A percentile compares a stretch with the other conserved stretches of the same genome.
Evolutionary conservation across 2,888 invertebrate species (phyloP).

Genomic region (Melikaiella ostensackeni): DNA sequence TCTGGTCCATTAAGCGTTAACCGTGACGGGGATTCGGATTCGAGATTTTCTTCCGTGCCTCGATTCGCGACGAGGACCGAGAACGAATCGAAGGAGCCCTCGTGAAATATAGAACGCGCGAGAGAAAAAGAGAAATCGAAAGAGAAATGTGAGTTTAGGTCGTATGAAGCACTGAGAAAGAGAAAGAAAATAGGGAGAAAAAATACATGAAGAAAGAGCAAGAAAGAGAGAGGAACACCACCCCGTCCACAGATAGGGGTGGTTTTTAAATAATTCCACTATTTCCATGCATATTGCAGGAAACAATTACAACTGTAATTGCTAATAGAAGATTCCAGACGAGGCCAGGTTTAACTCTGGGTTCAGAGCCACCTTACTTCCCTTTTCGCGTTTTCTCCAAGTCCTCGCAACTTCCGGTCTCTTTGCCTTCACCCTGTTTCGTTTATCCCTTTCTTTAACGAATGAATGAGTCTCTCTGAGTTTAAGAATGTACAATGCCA

Average conservation of each 20-base stretch:
- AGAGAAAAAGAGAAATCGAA: slow-evolving; percentile 18
- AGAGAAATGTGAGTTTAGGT: slow-evolving; percentile 44
- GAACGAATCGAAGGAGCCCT: slow-evolving; percentile 37
- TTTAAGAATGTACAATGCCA: background rate
- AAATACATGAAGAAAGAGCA: slow-evolving; percentile 51
- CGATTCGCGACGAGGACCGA: slow-evolving; percentile 55
- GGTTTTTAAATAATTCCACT: slow-evolving; percentile 77
- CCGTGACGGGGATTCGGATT: slow-evolving; percentile 67
- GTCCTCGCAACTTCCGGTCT: slow-evolving; percentile 50
- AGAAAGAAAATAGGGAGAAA: slow-evolving; percentile 16
- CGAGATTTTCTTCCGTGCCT: slow-evolving; percentile 62
- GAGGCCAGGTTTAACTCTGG: slow-evolving; percentile 75
- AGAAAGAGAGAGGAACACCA: slow-evolving; percentile 47
- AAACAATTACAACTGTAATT: slow-evolving; percentile 78
- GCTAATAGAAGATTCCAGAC: slow-evolving; percentile 77
- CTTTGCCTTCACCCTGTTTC: slow-evolving; percentile 48
- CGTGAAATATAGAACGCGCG: slow-evolving; percentile 27
- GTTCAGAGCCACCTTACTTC: slow-evolving; percentile 64
- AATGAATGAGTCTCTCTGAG: slow-evolving; percentile 31
- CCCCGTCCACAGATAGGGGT: slow-evolving; percentile 58
- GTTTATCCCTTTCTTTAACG: slow-evolving; percentile 36
- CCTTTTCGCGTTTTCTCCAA: slow-evolving; percentile 51
- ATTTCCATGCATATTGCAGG: slow-evolving; percentile 77
- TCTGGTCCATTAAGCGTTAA: slow-evolving; percentile 74
- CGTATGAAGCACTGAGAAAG: slow-evolving; percentile 49